Conservation (phyloP, 92 coral and sea anemone species). For the Bergia puertoricense region DNA sequence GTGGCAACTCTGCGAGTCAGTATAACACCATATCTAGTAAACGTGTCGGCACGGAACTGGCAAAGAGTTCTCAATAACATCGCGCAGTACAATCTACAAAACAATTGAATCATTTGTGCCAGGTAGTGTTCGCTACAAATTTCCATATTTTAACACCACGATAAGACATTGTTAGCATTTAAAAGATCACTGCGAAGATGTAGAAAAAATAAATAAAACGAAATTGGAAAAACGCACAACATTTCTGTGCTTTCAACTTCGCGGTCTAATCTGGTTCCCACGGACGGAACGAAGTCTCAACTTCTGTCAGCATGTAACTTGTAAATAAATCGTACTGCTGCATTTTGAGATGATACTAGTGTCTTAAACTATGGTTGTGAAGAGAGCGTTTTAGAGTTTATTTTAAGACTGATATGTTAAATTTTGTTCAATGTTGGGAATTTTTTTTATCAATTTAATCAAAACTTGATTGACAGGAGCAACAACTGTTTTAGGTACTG, state of each 20-base stretch:
- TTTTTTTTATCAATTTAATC: not conserved
- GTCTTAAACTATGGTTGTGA: not conserved
- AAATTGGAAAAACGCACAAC: not conserved
- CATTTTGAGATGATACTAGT: not conserved
- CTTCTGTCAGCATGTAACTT: not conserved
- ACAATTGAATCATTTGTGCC: constrained; percentile 15
- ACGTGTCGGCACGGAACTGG: not conserved
- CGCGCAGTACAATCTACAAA: constrained; percentile 14
- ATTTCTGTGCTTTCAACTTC: not conserved
- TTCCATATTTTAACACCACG: constrained; percentile 28
- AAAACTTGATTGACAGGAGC: not conserved
- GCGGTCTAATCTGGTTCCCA: not conserved
- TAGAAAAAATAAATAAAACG: constrained; percentile 20
- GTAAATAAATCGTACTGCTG: not conserved
- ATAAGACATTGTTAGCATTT: constrained; percentile 8
- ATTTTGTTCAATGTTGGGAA: not conserved
- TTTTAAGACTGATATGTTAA: not conserved
- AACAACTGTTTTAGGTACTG: not conserved
- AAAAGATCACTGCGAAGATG: constrained; percentile 1
- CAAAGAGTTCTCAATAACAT: not conserved
- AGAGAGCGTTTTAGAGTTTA: not conserved
- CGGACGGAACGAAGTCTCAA: not conserved
- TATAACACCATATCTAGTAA: not conserved
- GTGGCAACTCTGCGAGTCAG: not conserved
- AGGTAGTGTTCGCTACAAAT: not conserved